Evolutionary conservation across 2,888 invertebrate species (phyloP).

Genomic region (Trissolcus japonicus): DNA sequence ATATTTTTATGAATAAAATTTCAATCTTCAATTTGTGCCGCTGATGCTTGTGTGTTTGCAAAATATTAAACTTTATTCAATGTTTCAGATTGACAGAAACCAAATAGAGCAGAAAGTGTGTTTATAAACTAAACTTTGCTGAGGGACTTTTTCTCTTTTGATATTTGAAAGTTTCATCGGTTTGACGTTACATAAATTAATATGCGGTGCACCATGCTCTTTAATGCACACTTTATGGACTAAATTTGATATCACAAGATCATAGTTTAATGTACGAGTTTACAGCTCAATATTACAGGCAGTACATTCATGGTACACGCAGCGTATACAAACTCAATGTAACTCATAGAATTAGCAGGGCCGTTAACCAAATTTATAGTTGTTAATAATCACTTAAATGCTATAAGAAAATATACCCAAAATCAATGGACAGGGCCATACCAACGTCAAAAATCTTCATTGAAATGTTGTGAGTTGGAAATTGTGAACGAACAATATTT

Average conservation of each 20-base stretch:
- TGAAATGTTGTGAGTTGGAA: too few species aligned
- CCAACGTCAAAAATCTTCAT: too few species aligned
- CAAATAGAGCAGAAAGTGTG: too few species aligned
- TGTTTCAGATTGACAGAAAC: too few species aligned
- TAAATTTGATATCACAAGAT: conserved; percentile 8
- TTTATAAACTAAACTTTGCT: too few species aligned
- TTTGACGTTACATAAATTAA: background rate
- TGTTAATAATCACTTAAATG: too few species aligned
- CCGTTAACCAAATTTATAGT: conserved; percentile 8
- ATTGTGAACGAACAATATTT: too few species aligned
- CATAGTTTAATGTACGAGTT: conserved; percentile 12
- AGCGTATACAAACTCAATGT: background rate
- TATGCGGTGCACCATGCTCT: background rate
- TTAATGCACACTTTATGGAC: background rate
- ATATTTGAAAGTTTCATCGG: background rate
- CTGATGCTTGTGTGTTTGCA: background rate
- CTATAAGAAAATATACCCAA: too few species aligned
- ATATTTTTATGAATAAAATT: conserved; percentile 5
- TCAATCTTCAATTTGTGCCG: background rate
- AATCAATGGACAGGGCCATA: too few species aligned
- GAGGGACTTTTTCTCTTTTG: background rate
- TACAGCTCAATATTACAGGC: conserved; percentile 19
- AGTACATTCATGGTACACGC: conserved; percentile 7
- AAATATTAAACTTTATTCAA: too few species aligned
- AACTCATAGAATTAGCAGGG: conserved; percentile 1